Conservation (phyloP, 2,888 invertebrate genomes). For the Standfussiana lucernea region DNA sequence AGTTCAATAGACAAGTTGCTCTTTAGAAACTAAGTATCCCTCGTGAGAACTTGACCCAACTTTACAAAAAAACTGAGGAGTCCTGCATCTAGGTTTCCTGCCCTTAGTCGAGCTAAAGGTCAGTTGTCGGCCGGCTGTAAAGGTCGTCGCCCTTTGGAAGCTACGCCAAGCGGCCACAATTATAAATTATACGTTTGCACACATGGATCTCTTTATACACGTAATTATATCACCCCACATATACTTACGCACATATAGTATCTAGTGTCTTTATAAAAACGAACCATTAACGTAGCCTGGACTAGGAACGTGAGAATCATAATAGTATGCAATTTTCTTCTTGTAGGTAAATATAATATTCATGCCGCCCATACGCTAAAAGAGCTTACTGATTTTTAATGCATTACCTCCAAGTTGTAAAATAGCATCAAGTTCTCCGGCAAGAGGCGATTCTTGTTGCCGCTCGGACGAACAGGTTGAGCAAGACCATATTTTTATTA, state of each 20-base stretch:
- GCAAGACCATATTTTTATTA: conserved; percentile 27
- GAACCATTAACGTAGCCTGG: conserved; percentile 37
- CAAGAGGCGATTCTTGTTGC: conserved; percentile 28
- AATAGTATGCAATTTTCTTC: conserved; percentile 66
- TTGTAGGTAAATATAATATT: conserved; percentile 52
- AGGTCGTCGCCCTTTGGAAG: conserved; percentile 82
- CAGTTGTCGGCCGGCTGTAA: conserved; percentile 81
- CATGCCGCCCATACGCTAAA: conserved; percentile 37
- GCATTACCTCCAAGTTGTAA: conserved; percentile 29
- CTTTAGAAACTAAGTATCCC: conserved; percentile 5
- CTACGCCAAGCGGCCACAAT: conserved; percentile 67
- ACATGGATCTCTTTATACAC: conserved; percentile 57
- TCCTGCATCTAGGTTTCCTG: conserved; percentile 65
- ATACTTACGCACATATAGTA: background rate
- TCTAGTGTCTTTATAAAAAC: conserved; percentile 52
- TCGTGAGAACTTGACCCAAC: conserved; percentile 43
- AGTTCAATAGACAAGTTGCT: background rate
- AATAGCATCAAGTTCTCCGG: conserved; percentile 13
- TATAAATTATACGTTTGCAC: conserved; percentile 70
- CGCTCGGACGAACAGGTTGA: conserved; percentile 36
- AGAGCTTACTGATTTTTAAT: conserved; percentile 55
- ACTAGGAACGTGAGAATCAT: conserved; percentile 66
- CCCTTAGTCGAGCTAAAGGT: conserved; percentile 81
- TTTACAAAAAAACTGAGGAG: conserved; percentile 55
- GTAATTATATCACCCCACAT: conserved; percentile 59